Evolutionary conservation across 2,113 vertebrate species (phyloP).

Genomic region (Rynchops niger): DNA sequence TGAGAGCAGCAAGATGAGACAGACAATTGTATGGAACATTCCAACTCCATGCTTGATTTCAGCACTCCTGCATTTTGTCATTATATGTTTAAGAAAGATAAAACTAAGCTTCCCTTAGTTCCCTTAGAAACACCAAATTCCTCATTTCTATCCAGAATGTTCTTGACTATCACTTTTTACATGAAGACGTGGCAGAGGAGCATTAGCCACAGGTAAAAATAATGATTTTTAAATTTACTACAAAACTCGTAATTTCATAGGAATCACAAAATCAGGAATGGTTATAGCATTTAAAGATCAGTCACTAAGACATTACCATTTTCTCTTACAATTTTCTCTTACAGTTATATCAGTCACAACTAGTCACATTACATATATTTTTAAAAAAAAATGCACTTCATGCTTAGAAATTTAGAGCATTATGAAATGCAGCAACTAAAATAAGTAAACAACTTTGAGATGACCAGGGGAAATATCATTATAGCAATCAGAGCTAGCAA

Average conservation of each 20-base stretch:
- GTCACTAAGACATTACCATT: not conserved
- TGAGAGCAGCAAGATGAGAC: not conserved
- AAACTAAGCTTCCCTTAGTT: not conserved
- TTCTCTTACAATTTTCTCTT: not conserved
- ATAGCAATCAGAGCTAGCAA: not conserved
- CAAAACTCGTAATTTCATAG: not conserved
- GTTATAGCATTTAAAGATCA: not conserved
- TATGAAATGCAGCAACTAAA: not conserved
- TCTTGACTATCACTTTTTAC: not conserved
- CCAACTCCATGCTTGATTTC: not conserved
- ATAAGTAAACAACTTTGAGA: not conserved
- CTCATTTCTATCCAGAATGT: not conserved
- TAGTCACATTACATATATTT: not conserved
- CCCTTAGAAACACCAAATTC: not conserved
- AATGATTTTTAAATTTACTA: not conserved
- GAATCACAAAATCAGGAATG: not conserved
- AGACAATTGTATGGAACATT: not conserved
- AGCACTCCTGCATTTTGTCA: not conserved
- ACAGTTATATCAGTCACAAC: not conserved
- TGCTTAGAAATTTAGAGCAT: not conserved
- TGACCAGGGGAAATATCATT: not conserved
- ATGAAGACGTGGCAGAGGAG: not conserved
- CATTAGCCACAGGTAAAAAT: not conserved
- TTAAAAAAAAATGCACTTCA: not conserved
- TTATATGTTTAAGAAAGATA: not conserved